A percentile compares a stretch with the other conserved stretches of the same genome.
phyloP scores from a whole-genome alignment of 2,113 vertebrate species.

The Deroptyus accipitrinus region DNA sequence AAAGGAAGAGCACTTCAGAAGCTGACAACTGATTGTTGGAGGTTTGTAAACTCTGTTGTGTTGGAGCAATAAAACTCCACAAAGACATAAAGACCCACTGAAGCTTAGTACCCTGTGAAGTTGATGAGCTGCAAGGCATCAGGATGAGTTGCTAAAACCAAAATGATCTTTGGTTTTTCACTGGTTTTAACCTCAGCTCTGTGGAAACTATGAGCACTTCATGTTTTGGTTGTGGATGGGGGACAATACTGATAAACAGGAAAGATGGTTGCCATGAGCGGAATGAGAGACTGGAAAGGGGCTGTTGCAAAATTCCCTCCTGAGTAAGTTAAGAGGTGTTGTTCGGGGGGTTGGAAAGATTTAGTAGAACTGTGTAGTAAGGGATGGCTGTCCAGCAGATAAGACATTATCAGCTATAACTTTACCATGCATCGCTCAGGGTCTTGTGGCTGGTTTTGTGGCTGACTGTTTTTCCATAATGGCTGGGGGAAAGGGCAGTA shows the following conservation, averaged over 20 bases:
- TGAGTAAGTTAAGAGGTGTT: not conserved
- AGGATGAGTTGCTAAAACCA: not conserved
- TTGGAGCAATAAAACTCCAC: not conserved
- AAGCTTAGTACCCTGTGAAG: not conserved
- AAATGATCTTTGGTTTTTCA: not conserved
- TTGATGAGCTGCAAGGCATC: not conserved
- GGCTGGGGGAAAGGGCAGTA: not conserved
- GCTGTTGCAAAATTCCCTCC: not conserved
- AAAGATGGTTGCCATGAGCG: not conserved
- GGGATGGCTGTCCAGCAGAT: not conserved
- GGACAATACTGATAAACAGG: not conserved
- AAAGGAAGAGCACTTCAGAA: slow-evolving; percentile 38
- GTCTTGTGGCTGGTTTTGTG: not conserved
- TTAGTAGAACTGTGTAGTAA: not conserved
- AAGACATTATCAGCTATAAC: not conserved
- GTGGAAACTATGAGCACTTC: not conserved
- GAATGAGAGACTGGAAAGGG: not conserved
- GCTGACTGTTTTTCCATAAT: not conserved
- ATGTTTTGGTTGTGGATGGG: not conserved
- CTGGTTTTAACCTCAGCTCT: not conserved
- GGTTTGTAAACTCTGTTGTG: slow-evolving; percentile 9
- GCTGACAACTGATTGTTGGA: slow-evolving; percentile 9
- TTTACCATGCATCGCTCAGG: fast-evolving
- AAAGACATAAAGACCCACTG: not conserved
- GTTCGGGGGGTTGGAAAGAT: not conserved